Conservation (phyloP, 1,140 invertebrate species). For the Mycetomoellerius zeteki region DNA sequence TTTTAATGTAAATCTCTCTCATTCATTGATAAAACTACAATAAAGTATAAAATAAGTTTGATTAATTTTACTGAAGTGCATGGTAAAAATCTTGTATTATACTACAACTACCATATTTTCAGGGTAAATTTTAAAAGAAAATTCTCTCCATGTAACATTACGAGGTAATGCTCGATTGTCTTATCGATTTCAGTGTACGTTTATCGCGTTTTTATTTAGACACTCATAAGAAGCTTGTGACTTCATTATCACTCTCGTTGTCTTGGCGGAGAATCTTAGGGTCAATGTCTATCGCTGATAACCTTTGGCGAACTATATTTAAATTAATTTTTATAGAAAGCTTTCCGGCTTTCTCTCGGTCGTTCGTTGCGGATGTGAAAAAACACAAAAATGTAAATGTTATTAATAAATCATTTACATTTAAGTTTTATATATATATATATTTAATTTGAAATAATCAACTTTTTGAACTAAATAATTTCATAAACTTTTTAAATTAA, state of each 20-base stretch:
- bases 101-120: no score
- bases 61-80: no score
- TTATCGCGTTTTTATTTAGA: slow-evolving; percentile 37
- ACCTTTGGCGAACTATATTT: slow-evolving; percentile 43
- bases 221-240: not conserved
- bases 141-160: not conserved
- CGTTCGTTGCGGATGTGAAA: not conserved
- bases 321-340: slow-evolving; percentile 24
- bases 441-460: not conserved
- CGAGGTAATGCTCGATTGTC: not conserved
- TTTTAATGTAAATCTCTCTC: no score
- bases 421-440: not conserved
- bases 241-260: slow-evolving; percentile 32
- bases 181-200: not conserved
- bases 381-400: not conserved
- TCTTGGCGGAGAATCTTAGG: slow-evolving; percentile 51
- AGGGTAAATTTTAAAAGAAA: no score
- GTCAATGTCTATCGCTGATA: slow-evolving; percentile 66
- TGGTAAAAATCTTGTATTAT: no score
- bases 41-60: no score
- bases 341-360: slow-evolving; percentile 9
- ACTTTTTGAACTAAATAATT: no score
- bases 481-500: not conserved
- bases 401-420: not conserved
- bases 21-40: no score